Evolutionary conservation across 2,113 vertebrate species (phyloP), one percentile per base, ranked within the genome.

Genomic region (Henicopernis longicauda): DNA sequence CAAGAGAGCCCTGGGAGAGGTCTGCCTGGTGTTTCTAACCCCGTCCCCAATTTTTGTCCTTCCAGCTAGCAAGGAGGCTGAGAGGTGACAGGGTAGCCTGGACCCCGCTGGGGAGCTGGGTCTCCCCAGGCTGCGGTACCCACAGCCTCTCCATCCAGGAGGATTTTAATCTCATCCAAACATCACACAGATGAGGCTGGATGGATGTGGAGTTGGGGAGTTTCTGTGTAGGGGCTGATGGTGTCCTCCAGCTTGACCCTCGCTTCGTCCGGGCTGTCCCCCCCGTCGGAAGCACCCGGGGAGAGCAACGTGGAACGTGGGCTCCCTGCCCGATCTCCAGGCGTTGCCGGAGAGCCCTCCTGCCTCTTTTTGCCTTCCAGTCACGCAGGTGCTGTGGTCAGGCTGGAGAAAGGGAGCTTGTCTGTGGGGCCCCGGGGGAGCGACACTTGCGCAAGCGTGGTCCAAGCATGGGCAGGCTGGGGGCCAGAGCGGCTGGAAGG

Each of bases 251-350:
- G n/a, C 29, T 42, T 3, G 14, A 13, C 23, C n/a, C 40, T 31
- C 5, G 0, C 34, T 44, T 8, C 12, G 1, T 13, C 29, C 0
- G 0, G 11, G 54, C 54, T 36, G 16, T 23, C 1, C 11, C 1
- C 11, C 23, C 11, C 12, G 0, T 6, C 4, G 18, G 16, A 9
- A 16, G 40, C 0, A 1, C n/a, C 8, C 8, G 0, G 19, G 11
- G 55, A 23, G 49, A 15, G 10, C 7, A 2, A 14, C 1, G 2
- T 0, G 8, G 40, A 52, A 26, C 15, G 26, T 52, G 50, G 50
- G 54, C 31, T 59, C 45, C 57, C 42, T 58, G 34, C 92, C 87
- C 1, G 1, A 69, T 45, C 55, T 74, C 93, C 61, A 1, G 58
- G 49, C 1, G 44, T 50, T 61, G 91, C 87, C 3, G 9, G 74